These are phyloP conservation scores for Baronia brevicornis DNA, from an alignment of 2,888 invertebrate species.

Conservation along the genomic window DNA sequence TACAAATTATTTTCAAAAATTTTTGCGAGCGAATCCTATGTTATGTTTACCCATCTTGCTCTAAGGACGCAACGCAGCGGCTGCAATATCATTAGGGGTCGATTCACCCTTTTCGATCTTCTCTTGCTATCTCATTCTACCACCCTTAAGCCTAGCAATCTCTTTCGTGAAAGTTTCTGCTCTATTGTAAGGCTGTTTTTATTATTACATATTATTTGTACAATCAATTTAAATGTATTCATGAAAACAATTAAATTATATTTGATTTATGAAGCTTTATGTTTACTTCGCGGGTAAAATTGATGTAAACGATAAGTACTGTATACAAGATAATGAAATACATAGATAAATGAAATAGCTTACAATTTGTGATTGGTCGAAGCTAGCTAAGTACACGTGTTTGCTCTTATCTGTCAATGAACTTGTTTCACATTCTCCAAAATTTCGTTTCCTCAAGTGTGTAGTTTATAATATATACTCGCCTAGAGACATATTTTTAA, in stretches of 20 bases:
- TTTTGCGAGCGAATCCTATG: no score
- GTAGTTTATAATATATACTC: constrained; percentile 2
- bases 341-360: constrained; percentile 5
- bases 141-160: constrained; percentile 49
- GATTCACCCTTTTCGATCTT: constrained; percentile 60
- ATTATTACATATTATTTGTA: constrained; percentile 4
- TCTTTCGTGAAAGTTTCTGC: constrained; percentile 28
- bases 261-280: no score
- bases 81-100: constrained; percentile 60
- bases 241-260: no score
- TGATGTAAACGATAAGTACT: no score
- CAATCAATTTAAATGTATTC: not conserved
- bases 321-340: constrained; percentile 11
- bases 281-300: no score
- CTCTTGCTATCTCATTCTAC: constrained; percentile 47
- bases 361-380: constrained; percentile 14
- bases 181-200: constrained; percentile 8
- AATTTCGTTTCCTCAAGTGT: constrained; percentile 2
- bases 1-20: no score
- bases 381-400: constrained; percentile 18
- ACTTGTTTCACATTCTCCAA: constrained; percentile 29
- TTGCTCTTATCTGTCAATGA: constrained; percentile 55
- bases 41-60: constrained; percentile 19
- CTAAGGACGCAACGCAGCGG: constrained; percentile 37
- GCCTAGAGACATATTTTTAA: not conserved